Base-by-base conservation (phyloP, 2,797 vertebrate genomes). In the Amphiprion clarkii region DNA sequence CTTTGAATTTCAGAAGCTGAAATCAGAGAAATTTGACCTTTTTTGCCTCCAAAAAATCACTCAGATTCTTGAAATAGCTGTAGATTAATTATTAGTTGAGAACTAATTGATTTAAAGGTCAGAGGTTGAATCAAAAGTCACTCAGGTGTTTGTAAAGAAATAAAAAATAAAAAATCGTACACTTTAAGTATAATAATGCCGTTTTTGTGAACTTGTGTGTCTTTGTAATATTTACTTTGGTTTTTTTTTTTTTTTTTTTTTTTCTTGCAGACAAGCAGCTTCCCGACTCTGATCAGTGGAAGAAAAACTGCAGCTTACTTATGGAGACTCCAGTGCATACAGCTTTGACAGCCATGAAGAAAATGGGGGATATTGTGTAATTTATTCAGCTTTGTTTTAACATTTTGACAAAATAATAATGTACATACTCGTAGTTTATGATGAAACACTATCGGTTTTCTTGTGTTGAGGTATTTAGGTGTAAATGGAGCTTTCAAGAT, bases 291-390 rank as follows among this genome's bases (percentile, higher is more conserved):
- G 59, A 87, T 2, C 76, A 85, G 67, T 95, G 94, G 95, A 92
- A 85, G 89, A 82, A 90, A 44, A 85, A 76, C 86, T 27, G 55
- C 67, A 69, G 61, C 36, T 78, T 94, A 11, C 88, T 96, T 53
- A 77, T 77, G 87, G 84, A 94, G 66, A 89, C 78, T 62, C 94
- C 95, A 4, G 82, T 92, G 25, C 95, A 96, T 88, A 82, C 60
- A 76, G 94, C 91, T 66, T 76, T 96, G 73, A 33, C 27, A 14
- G 62, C 67, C 59, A 89, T 95, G 89, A 94, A 52, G 71, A 81
- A 82, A 40, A 83, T 54, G 42, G 81, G 75, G 4, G 58, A 25
- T 40, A 94, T 95, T 63, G 13, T 54, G 58, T 95, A 84, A 71
- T 58, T 48, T 56, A 29, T 66, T 74, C 5, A 66, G 0, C 40